phyloP scores from a whole-genome alignment of 2,888 invertebrate genomes.

The Melanotus villosus region DNA sequence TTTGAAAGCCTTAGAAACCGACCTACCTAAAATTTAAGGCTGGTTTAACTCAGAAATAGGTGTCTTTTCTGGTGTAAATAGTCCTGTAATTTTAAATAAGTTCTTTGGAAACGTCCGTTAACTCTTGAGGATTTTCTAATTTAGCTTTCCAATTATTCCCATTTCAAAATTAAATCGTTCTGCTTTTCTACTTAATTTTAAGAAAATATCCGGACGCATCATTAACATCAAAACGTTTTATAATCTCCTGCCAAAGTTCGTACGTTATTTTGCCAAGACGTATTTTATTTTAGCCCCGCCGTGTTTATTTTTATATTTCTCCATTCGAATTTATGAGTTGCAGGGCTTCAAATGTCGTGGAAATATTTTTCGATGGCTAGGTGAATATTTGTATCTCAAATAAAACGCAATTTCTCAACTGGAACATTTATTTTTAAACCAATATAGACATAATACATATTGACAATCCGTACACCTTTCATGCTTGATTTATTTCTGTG shows the following conservation, averaged over 20 bases:
- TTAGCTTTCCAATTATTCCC: too few relatives aligned
- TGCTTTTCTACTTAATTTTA: background rate
- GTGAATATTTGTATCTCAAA: background rate
- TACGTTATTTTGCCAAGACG: constrained; percentile 3
- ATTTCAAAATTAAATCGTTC: background rate
- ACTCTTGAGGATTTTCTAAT: too few relatives aligned
- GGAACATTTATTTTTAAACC: background rate
- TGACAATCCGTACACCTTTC: constrained; percentile 25
- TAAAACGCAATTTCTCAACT: constrained; percentile 1
- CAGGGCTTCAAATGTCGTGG: background rate
- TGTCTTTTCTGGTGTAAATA: too few relatives aligned
- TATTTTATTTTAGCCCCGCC: constrained; percentile 7
- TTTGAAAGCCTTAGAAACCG: too few relatives aligned
- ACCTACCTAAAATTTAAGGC: too few relatives aligned
- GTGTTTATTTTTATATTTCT: constrained; percentile 6
- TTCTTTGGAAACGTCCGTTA: too few relatives aligned
- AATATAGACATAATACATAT: constrained; percentile 9
- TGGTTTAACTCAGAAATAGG: too few relatives aligned
- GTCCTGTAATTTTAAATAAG: too few relatives aligned
- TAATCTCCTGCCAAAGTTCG: constrained; percentile 5
- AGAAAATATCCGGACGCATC: background rate
- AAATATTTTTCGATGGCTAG: constrained; percentile 1
- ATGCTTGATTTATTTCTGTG: background rate
- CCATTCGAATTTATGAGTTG: background rate
- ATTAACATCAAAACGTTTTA: constrained; percentile 13